A percentile compares a stretch with the other conserved stretches of the same genome.
phyloP scores from a whole-genome alignment of 2,113 vertebrate genomes.

The Nerophis ophidion region DNA sequence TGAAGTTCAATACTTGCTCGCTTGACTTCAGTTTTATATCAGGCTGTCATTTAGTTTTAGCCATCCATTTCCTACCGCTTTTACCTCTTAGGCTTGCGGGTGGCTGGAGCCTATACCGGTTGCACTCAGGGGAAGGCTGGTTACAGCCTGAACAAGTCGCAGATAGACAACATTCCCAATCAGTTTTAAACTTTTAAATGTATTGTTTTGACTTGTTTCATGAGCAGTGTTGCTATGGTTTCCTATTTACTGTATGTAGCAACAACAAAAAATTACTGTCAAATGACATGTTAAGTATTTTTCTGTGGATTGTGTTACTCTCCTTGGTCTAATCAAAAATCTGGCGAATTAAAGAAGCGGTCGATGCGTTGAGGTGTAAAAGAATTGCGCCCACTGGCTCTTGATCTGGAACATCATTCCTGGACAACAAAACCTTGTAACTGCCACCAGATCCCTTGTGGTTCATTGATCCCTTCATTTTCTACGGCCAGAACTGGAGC shows the following conservation, averaged over 20 bases:
- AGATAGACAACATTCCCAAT: too few relatives aligned
- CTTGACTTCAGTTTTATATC: not conserved
- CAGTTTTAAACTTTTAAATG: too few relatives aligned
- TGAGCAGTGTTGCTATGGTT: not conserved
- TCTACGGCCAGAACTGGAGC: too few relatives aligned
- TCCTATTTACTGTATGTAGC: too few relatives aligned
- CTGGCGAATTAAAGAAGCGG: constrained; percentile 32
- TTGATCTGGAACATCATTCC: constrained; percentile 27
- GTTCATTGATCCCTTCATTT: not conserved
- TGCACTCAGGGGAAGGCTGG: too few relatives aligned
- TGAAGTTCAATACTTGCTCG: not conserved
- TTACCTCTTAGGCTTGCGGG: too few relatives aligned
- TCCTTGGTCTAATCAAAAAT: constrained; percentile 46
- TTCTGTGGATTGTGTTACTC: constrained; percentile 38
- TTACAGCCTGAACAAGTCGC: too few relatives aligned
- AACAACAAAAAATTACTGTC: constrained; percentile 5
- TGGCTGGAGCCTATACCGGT: too few relatives aligned
- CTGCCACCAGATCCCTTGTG: constrained; percentile 27
- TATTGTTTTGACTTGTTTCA: not conserved
- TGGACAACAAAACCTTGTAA: constrained; percentile 44
- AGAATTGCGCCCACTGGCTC: constrained; percentile 53
- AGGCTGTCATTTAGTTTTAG: not conserved
- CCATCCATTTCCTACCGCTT: too few relatives aligned
- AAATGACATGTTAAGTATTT: constrained; percentile 13
- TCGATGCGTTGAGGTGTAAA: constrained; percentile 46